A percentile compares a stretch with the other conserved stretches of the same genome.
Evolutionary conservation across 1,140 invertebrate genomes (phyloP).

Genomic region (Megalopta genalis): DNA sequence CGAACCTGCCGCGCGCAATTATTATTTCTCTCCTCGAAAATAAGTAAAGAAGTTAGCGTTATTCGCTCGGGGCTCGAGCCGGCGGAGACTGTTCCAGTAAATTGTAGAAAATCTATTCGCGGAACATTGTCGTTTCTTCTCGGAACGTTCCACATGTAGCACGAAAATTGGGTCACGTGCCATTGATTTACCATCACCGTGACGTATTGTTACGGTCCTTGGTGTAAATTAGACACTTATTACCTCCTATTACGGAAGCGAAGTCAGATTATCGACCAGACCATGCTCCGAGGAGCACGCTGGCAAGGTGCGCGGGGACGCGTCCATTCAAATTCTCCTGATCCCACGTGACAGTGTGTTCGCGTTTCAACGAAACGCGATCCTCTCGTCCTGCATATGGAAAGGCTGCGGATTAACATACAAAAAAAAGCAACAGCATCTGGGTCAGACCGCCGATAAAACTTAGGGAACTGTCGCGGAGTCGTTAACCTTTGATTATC

Average conservation of each 20-base stretch:
- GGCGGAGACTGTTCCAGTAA: no score
- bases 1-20: no score
- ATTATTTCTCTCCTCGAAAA: no score
- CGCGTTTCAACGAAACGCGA: not conserved
- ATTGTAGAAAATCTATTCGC: no score
- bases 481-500: not conserved
- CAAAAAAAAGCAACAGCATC: not conserved
- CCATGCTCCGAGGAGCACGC: not conserved
- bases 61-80: no score
- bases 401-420: not conserved
- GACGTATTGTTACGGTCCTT: constrained; percentile 8
- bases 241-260: constrained; percentile 9
- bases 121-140: not conserved
- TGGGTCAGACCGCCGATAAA: not conserved
- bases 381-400: not conserved
- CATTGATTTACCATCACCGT: constrained; percentile 13
- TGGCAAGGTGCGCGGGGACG: not conserved
- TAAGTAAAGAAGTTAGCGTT: no score
- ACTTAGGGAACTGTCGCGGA: not conserved
- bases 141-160: not conserved
- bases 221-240: constrained; percentile 5
- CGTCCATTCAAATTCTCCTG: not conserved
- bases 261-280: not conserved
- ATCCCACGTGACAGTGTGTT: not conserved
- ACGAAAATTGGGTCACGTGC: not conserved